Conservation (phyloP, 2,888 invertebrate genomes). For the Parasteatoda lunata region DNA sequence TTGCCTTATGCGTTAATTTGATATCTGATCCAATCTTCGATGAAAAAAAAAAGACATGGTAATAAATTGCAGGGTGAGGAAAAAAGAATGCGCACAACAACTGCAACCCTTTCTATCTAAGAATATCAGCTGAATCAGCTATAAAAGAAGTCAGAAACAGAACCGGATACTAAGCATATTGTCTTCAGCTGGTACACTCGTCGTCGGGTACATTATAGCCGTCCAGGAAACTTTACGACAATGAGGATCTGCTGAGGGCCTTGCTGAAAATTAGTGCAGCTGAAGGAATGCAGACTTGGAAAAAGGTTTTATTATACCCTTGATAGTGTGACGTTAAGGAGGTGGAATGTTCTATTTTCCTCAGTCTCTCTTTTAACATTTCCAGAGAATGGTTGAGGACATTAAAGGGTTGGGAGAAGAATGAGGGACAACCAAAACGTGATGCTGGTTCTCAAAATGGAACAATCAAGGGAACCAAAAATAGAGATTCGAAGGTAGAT, state of each 20-base stretch:
- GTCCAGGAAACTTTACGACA: conserved; percentile 49
- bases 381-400: conserved; percentile 6
- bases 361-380: conserved; percentile 53
- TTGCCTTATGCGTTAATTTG: too few species aligned
- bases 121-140: conserved; percentile 7
- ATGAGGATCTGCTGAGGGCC: conserved; percentile 23
- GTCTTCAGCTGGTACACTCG: conserved; percentile 58
- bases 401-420: too few species aligned
- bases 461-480: too few species aligned
- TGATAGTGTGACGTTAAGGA: conserved; percentile 51
- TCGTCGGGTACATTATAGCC: conserved; percentile 37
- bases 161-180: conserved; percentile 24
- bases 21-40: too few species aligned
- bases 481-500: too few species aligned
- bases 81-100: background rate
- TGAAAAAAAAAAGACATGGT: too few species aligned
- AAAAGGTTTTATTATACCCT: conserved; percentile 56
- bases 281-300: conserved; percentile 49
- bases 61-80: background rate
- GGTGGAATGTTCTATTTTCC: conserved; percentile 45
- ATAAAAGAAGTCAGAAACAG: conserved; percentile 29
- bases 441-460: too few species aligned
- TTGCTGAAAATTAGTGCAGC: conserved; percentile 46
- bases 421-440: too few species aligned
- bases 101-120: background rate